Evolutionary conservation across 2,797 vertebrate genomes (phyloP).

Genomic region (Oryzias dopingdopingensis): DNA sequence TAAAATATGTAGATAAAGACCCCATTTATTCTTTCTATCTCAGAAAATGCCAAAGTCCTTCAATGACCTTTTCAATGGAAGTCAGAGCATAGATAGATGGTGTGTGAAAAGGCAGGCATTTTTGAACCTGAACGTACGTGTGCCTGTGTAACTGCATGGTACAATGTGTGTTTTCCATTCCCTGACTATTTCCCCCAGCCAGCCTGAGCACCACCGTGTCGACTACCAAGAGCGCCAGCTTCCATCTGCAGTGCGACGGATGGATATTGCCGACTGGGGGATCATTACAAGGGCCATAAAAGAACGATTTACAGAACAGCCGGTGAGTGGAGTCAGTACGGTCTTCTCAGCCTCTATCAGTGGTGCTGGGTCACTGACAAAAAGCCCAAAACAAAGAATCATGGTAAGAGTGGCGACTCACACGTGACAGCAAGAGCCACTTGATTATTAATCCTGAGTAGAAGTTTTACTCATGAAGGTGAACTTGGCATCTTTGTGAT

Average conservation of each 20-base stretch:
- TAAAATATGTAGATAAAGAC: slow-evolving; percentile 1
- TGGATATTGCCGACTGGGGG: slow-evolving; percentile 72
- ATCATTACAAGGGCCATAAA: slow-evolving; percentile 81
- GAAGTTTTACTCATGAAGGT: neutral
- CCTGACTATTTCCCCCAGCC: slow-evolving; percentile 44
- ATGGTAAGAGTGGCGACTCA: slow-evolving; percentile 49
- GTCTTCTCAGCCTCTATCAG: slow-evolving; percentile 40
- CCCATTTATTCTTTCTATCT: neutral
- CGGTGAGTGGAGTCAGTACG: slow-evolving; percentile 73
- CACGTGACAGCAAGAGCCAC: slow-evolving; percentile 49
- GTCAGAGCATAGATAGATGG: slow-evolving; percentile 63
- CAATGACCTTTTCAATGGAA: slow-evolving; percentile 67
- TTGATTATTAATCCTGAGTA: slow-evolving; percentile 17
- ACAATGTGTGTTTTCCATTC: slow-evolving; percentile 47
- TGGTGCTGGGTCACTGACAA: slow-evolving; percentile 56
- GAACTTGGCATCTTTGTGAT: neutral
- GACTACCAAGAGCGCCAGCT: slow-evolving; percentile 54
- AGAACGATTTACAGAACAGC: slow-evolving; percentile 76
- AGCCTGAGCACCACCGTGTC: slow-evolving; percentile 42
- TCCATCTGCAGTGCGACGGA: slow-evolving; percentile 81
- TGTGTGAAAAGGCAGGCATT: slow-evolving; percentile 63
- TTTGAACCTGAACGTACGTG: slow-evolving; percentile 45
- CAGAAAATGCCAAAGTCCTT: slow-evolving; percentile 41
- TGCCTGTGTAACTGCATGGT: slow-evolving; percentile 23
- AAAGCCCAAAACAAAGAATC: slow-evolving; percentile 58